A percentile compares a stretch with the other conserved stretches of the same genome.
These are phyloP conservation scores for Marcusenius ussheri DNA, from an alignment of 2,113 vertebrate species.

Conservation along the genomic window DNA sequence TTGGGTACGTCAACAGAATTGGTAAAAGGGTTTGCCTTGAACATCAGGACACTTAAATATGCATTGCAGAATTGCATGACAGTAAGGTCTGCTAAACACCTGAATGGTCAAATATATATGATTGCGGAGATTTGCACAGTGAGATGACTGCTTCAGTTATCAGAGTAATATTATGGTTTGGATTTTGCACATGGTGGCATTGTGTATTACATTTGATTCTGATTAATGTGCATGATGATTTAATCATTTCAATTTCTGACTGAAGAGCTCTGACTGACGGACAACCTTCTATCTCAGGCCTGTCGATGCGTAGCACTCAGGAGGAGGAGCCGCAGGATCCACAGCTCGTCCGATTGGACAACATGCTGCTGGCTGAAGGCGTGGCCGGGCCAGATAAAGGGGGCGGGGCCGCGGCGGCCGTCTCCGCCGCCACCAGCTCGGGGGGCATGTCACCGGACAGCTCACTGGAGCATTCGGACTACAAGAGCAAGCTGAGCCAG, in stretches of 20 bases:
- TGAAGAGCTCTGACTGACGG: neutral
- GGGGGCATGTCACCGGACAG: constrained; percentile 82
- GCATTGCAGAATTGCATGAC: neutral
- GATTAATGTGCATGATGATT: neutral
- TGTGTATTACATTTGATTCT: neutral
- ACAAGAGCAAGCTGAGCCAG: constrained; percentile 87
- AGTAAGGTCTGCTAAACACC: neutral
- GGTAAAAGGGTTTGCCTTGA: neutral
- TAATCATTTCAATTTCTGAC: constrained; percentile 1
- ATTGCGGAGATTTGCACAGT: neutral
- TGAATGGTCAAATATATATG: neutral
- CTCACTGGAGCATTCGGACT: constrained; percentile 86
- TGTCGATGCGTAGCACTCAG: constrained; percentile 78
- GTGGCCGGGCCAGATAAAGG: constrained; percentile 85
- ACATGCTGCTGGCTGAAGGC: constrained; percentile 86
- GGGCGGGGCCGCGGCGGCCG: constrained; percentile 74
- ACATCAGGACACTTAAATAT: neutral
- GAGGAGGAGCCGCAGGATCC: constrained; percentile 85
- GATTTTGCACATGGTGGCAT: neutral
- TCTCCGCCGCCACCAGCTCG: constrained; percentile 77
- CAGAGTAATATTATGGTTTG: neutral
- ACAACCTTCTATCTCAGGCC: constrained; percentile 51
- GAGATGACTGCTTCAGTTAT: neutral
- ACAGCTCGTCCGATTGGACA: constrained; percentile 83
- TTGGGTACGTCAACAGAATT: neutral